phyloP scores from a whole-genome alignment of 2,797 vertebrate genomes.

The Galago senegalensis region DNA sequence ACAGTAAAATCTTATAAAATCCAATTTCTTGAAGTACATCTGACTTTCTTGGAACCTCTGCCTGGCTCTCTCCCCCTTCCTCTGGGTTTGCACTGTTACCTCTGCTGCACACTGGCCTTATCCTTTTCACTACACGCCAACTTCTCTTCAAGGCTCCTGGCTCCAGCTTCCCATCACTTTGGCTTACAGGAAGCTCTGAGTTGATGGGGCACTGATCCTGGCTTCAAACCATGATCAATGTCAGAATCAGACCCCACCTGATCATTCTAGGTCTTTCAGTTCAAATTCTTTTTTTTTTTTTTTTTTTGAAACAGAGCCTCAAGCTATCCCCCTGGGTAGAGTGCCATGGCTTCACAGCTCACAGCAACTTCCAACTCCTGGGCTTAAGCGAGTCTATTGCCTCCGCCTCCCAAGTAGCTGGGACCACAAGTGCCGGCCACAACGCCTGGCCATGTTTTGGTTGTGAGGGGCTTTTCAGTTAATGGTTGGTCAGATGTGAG shows the following conservation, averaged over 20 bases:
- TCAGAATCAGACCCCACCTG: neutral
- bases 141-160: neutral
- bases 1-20: neutral
- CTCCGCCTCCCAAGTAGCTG: too few species aligned
- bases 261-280: neutral
- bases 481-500: neutral
- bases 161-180: neutral
- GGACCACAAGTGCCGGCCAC: too few species aligned
- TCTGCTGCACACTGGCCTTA: accelerated
- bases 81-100: neutral
- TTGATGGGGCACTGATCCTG: neutral
- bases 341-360: too few species aligned
- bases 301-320: too few species aligned
- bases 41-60: neutral
- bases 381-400: too few species aligned
- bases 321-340: too few species aligned
- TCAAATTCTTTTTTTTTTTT: neutral
- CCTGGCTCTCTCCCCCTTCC: neutral
- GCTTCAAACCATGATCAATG: neutral
- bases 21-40: neutral
- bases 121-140: neutral
- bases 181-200: neutral
- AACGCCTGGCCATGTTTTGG: too few species aligned
- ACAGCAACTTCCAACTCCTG: too few species aligned
- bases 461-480: neutral